Percentiles rank a stretch among this genome's conserved stretches.
Conservation (phyloP, 2,888 invertebrate genomes). For the Tetranychus piercei region DNA sequence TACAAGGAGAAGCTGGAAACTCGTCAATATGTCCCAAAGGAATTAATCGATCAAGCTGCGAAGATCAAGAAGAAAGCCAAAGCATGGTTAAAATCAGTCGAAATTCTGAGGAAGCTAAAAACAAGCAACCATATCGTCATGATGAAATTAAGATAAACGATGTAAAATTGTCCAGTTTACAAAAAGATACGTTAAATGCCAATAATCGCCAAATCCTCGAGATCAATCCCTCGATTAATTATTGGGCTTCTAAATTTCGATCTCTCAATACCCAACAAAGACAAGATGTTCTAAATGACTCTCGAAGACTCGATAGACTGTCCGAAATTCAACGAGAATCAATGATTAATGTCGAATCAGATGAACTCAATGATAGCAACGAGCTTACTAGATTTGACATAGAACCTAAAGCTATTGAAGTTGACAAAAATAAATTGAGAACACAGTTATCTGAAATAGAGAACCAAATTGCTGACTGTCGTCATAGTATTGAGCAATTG, state of each 20-base stretch:
- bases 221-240: background rate
- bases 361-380: background rate
- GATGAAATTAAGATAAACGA: background rate
- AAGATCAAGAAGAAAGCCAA: background rate
- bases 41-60: background rate
- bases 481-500: slow-evolving; percentile 8
- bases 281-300: background rate
- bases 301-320: background rate
- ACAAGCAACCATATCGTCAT: background rate
- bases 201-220: slow-evolving; percentile 29
- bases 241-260: background rate
- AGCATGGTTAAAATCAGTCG: background rate
- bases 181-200: slow-evolving; percentile 41
- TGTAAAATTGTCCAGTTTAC: slow-evolving; percentile 38
- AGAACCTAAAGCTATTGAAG: background rate
- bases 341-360: background rate
- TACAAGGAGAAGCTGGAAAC: background rate
- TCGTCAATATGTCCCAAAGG: background rate
- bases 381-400: background rate
- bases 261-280: background rate
- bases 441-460: slow-evolving; percentile 2
- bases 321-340: background rate
- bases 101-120: background rate
- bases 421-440: slow-evolving; percentile 9
- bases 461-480: slow-evolving; percentile 9